Base-by-base conservation (phyloP, 2,113 vertebrate species). In the Meriones unguiculatus region DNA sequence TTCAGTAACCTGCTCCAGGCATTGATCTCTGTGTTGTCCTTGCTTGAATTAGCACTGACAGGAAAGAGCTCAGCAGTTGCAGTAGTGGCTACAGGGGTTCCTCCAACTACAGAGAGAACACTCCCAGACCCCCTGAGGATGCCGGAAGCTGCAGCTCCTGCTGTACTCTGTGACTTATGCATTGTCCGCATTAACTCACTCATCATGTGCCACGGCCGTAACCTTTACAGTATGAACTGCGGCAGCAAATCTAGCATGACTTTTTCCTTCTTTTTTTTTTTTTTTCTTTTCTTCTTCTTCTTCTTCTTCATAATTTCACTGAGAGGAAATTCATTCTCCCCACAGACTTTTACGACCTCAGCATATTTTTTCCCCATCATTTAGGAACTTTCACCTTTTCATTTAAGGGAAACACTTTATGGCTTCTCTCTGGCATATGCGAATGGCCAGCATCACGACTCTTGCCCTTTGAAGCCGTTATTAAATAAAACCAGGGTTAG, bases 341-440 rank as follows among this genome's bases (percentile, higher is more conserved):
- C 52, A 52, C 6, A 70, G 64, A 62, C 28, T 72, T 93, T 64
- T 52, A 41, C 72, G 77, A 38, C 17, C 35, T 87, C 72, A 87
- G 72, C 72, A 41, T 32, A 69, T 67, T 14, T 72, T 72, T 35
- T 32, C 24, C 10, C 32, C 46, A 14, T 59, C 54, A 62, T n/a
- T n/a, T 65, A 81, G 52, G 24, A 78, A 62, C 54, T 77, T 93
- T 93, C 72, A 77, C 59, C 72, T 89, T 89, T 73, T 94, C 86
- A 50, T 13, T 72, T 67, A 35, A 62, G 30, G 50, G 28, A 62
- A 80, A 25, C n/a, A 70, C 65, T 89, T 81, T 88, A 72, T 80
- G 76, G 86, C 75, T n/a, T 62, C 30, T 30, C 15, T 88, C 67
- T 50, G 86, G 76, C n/a, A 78, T 57, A n/a, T 87, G 18, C 3